These are phyloP conservation scores for Hermaeophaga mercurialis DNA, from an alignment of 2,888 invertebrate genomes.

Conservation along the genomic window DNA sequence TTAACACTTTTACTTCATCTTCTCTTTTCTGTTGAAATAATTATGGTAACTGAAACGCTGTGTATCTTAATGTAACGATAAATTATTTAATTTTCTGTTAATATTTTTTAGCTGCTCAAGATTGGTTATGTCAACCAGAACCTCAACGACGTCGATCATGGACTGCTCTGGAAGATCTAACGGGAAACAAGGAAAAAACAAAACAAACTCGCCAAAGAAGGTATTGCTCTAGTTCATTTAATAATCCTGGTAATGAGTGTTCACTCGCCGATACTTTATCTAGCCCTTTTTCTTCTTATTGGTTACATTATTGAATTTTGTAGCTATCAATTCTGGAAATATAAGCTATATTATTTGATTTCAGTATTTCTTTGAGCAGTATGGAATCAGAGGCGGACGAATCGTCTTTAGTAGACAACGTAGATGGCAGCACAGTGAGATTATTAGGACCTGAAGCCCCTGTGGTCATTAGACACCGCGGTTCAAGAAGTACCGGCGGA, in stretches of 20 bases:
- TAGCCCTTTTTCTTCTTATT: too few relatives aligned
- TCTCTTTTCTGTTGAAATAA: too few relatives aligned
- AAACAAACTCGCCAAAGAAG: slow-evolving; percentile 61
- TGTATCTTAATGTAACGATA: not conserved
- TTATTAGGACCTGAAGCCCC: slow-evolving; percentile 60
- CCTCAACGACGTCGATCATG: slow-evolving; percentile 75
- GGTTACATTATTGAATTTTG: too few relatives aligned
- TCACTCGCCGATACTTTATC: too few relatives aligned
- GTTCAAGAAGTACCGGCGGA: slow-evolving; percentile 62
- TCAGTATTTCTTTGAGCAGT: slow-evolving; percentile 74
- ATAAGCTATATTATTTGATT: not conserved
- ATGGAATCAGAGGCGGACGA: slow-evolving; percentile 88
- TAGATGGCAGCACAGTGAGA: slow-evolving; percentile 64
- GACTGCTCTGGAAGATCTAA: slow-evolving; percentile 81
- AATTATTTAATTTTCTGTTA: too few relatives aligned
- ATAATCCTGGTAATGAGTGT: too few relatives aligned
- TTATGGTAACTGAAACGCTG: too few relatives aligned
- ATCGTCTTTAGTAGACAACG: slow-evolving; percentile 59
- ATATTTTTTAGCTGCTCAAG: slow-evolving; percentile 41
- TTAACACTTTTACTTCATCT: too few relatives aligned
- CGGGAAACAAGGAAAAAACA: slow-evolving; percentile 62
- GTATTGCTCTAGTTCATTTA: too few relatives aligned
- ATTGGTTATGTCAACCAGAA: slow-evolving; percentile 58
- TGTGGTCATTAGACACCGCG: slow-evolving; percentile 50
- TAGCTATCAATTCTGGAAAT: too few relatives aligned